These are phyloP conservation scores for Phenganax stokvisi DNA, from an alignment of 92 coral and sea anemone genomes.

Conservation along the genomic window DNA sequence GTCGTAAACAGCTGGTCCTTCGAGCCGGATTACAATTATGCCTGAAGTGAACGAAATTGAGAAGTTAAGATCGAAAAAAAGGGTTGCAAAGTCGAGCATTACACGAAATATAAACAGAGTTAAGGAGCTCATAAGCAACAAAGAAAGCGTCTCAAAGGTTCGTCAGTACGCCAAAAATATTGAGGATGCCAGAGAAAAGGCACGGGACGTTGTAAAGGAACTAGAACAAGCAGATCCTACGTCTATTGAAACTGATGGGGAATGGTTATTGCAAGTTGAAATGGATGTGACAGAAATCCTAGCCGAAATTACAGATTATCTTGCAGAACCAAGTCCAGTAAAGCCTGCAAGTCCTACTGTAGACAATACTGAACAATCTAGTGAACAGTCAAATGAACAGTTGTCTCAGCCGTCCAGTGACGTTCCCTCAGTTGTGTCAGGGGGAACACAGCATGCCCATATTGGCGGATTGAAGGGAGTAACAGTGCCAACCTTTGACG, in stretches of 20 bases:
- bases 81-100: too few species aligned
- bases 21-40: too few species aligned
- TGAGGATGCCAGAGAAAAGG: too few species aligned
- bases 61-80: too few species aligned
- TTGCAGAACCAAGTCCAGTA: not conserved
- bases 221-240: not conserved
- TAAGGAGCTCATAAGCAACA: too few species aligned
- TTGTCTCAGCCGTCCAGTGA: not conserved
- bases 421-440: not conserved
- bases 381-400: not conserved
- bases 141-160: too few species aligned
- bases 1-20: too few species aligned
- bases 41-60: too few species aligned
- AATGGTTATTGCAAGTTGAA: not conserved
- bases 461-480: constrained; percentile 21
- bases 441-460: not conserved
- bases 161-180: too few species aligned
- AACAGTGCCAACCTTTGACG: constrained; percentile 8
- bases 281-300: not conserved
- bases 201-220: too few species aligned
- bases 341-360: not conserved
- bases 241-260: constrained; percentile 25
- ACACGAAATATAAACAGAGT: too few species aligned
- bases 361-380: too few species aligned
- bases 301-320: not conserved